Conservation (phyloP, 1,140 invertebrate genomes). For the Temnothorax curvispinosus region DNA sequence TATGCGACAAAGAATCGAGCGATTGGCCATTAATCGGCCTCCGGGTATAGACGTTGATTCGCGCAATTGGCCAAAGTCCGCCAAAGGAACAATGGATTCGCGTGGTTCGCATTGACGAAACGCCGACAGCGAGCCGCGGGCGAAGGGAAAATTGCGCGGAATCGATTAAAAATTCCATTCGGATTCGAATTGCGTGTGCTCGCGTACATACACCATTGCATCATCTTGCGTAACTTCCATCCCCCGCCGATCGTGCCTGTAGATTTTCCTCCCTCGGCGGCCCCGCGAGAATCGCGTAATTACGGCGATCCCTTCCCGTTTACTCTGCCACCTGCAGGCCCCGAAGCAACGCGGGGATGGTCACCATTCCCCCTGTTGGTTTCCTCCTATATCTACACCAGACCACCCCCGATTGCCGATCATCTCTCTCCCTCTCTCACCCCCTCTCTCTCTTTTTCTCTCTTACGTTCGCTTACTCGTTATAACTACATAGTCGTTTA, state of each 20-base stretch:
- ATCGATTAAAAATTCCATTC: constrained; percentile 67
- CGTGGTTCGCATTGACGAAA: constrained; percentile 17
- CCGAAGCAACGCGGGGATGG: constrained; percentile 29
- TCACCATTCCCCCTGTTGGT: constrained; percentile 14
- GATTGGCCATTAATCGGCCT: background rate
- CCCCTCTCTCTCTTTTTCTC: background rate
- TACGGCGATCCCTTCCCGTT: constrained; percentile 53
- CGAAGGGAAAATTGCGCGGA: constrained; percentile 44
- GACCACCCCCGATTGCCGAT: constrained; percentile 6
- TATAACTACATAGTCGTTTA: constrained; percentile 15
- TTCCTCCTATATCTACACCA: constrained; percentile 7
- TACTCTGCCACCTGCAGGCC: constrained; percentile 50
- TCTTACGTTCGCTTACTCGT: background rate
- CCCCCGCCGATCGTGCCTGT: background rate
- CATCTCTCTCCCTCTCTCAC: constrained; percentile 29
- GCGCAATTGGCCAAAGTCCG: background rate
- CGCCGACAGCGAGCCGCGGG: constrained; percentile 7
- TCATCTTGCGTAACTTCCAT: constrained; percentile 17
- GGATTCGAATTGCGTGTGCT: constrained; percentile 26
- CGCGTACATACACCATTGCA: background rate
- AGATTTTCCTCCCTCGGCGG: constrained; percentile 26
- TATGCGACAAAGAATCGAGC: background rate
- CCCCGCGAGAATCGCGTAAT: constrained; percentile 67
- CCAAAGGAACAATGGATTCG: constrained; percentile 15
- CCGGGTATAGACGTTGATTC: background rate